Conservation (phyloP, 2,113 vertebrate species). For the Chrysemys picta region DNA sequence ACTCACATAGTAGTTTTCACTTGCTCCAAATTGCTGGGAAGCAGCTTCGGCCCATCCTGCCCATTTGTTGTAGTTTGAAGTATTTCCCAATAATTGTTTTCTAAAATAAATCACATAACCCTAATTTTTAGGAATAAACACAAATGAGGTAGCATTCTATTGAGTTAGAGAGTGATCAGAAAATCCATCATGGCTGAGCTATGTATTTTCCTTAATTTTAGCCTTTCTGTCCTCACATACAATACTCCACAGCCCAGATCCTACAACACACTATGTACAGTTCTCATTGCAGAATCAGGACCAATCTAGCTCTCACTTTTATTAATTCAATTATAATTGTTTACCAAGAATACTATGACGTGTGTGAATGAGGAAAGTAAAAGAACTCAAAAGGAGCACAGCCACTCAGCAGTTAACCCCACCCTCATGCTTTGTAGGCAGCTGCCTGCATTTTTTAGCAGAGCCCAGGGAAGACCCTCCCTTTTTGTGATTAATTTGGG, state of each 20-base stretch:
- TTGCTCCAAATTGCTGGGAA: background rate
- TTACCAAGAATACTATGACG: background rate
- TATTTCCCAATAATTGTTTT: slow-evolving; percentile 14
- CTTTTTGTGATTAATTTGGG: background rate
- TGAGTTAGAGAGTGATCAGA: background rate
- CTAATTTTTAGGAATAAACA: background rate
- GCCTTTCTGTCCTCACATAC: background rate
- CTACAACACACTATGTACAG: fast-evolving
- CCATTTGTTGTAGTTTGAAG: slow-evolving; percentile 11
- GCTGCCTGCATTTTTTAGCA: background rate
- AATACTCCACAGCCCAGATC: background rate
- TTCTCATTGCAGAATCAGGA: background rate
- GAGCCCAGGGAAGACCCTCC: background rate
- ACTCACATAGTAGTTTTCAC: slow-evolving; percentile 5
- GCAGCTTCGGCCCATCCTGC: background rate
- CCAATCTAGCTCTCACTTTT: background rate
- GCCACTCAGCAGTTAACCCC: background rate
- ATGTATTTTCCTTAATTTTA: background rate
- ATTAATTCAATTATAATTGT: background rate
- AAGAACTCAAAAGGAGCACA: background rate
- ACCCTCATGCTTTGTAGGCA: background rate
- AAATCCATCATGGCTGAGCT: background rate
- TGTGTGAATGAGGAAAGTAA: background rate
- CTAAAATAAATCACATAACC: background rate
- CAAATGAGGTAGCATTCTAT: background rate